Conservation (phyloP, 1,140 invertebrate species). For the Pseudomyrmex gracilis region DNA sequence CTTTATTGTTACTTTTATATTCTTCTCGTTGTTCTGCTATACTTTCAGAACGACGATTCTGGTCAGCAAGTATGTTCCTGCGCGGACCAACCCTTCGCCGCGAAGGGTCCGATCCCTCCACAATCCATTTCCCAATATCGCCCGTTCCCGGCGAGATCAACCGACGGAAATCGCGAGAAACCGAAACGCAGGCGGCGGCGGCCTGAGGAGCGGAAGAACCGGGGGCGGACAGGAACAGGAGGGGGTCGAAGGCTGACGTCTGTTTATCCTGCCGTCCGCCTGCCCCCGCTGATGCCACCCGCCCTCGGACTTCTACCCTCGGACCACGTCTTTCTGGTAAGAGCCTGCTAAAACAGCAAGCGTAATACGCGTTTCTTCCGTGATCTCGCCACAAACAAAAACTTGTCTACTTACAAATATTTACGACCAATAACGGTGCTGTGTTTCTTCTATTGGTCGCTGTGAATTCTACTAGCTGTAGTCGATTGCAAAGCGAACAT, state of each 20-base stretch:
- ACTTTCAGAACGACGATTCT: slow-evolving; percentile 82
- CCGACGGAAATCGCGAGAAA: slow-evolving; percentile 78
- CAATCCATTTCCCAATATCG: slow-evolving; percentile 77
- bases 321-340: slow-evolving; percentile 86
- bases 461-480: no score
- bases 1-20: slow-evolving; percentile 51
- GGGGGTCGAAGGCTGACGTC: slow-evolving; percentile 84
- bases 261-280: slow-evolving; percentile 83
- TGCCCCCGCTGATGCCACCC: slow-evolving; percentile 85
- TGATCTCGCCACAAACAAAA: neutral
- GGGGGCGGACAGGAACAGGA: slow-evolving; percentile 84
- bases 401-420: neutral
- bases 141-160: slow-evolving; percentile 65
- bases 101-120: slow-evolving; percentile 72
- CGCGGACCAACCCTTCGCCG: slow-evolving; percentile 77
- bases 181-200: slow-evolving; percentile 84
- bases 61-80: slow-evolving; percentile 80
- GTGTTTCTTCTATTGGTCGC: neutral
- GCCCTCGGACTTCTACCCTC: slow-evolving; percentile 86
- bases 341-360: slow-evolving; percentile 73
- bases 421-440: neutral
- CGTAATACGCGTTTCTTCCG: slow-evolving; percentile 11
- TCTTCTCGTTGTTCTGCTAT: slow-evolving; percentile 71
- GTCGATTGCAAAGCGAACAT: no score
- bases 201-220: slow-evolving; percentile 84